Evolutionary conservation across 1,140 invertebrate genomes (phyloP), one percentile per base, ranked within the genome.

Genomic region (Megalonaias nervosa): DNA sequence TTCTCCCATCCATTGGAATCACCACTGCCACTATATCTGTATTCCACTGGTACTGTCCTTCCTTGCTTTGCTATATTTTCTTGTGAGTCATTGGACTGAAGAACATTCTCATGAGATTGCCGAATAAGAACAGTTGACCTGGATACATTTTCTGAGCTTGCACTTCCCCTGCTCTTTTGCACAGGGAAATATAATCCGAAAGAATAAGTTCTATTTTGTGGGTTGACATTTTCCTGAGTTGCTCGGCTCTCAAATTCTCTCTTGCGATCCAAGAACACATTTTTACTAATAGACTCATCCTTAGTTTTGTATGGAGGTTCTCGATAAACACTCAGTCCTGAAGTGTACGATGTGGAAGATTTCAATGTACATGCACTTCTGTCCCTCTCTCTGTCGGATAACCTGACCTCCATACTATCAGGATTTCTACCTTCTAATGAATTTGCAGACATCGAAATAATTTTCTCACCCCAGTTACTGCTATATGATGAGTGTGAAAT

Each of bases 121-220:
- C 76, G 58, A 16, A 75, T 57, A 6, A 68, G 55, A 21, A 72
- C 66, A 16, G 31, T 38, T 31, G 70, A 62, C 17, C 71, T 65
- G 19, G 72, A 48, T 57, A 82, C 67, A 70, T 78, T 81, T 48
- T 76, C 71, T 26, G 68, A 55, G 74, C 70, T 81, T 61, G 67
- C 79, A 19, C 67, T 67, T 62, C 67, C 58, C 16, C 59, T 71
- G 21, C 82, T 80, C 19, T 82, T 81, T 67, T 81, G 79, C 16
- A 77, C 71, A n/a, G 81, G 83, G 71, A 81, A 84, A 72, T 80
- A 84, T n/a, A 86, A 67, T 57, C 84, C 84, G 71, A 82, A 82
- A 19, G 84, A 84, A 67, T 82, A 86, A 13, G 82, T 80, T 74
- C 82, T 83, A 9, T 66, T 38, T 67, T 83, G 82, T 56, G 82